phyloP scores from a whole-genome alignment of 2,888 invertebrate genomes.

The Parapristionchus giblindavisi region DNA sequence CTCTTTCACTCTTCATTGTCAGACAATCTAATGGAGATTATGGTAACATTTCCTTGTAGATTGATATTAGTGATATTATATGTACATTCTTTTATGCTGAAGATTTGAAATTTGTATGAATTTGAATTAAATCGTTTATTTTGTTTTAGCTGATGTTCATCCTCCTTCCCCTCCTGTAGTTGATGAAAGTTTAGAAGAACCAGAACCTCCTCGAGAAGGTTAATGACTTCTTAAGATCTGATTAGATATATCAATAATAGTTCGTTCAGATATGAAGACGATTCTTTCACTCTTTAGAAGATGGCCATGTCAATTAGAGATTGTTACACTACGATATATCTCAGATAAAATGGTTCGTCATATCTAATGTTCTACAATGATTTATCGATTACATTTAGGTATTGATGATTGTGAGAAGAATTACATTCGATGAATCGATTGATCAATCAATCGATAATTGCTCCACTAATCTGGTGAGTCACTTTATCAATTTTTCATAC shows the following conservation, averaged over 20 bases:
- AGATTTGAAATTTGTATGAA: neutral
- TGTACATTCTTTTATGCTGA: no score
- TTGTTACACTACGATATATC: conserved; percentile 18
- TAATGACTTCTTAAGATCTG: neutral
- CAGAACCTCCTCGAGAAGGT: neutral
- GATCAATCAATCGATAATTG: neutral
- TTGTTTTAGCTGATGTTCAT: conserved; percentile 26
- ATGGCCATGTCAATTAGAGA: conserved; percentile 20
- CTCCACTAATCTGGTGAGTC: conserved; percentile 3
- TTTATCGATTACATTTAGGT: neutral
- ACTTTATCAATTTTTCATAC: neutral
- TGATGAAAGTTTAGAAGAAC: no score
- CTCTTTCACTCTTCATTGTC: conserved; percentile 20
- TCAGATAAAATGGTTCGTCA: conserved; percentile 1
- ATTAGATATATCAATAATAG: no score
- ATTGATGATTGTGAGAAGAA: neutral
- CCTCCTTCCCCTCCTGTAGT: conserved; percentile 9
- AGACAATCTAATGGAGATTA: conserved; percentile 29
- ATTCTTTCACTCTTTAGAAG: neutral
- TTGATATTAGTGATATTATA: neutral
- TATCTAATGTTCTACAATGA: no score
- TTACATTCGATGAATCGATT: conserved; percentile 22
- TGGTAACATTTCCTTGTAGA: neutral
- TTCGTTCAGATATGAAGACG: neutral
- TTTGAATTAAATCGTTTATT: neutral